These are phyloP conservation scores for Colaptes auratus DNA, from an alignment of 2,113 vertebrate genomes.

Conservation along the genomic window DNA sequence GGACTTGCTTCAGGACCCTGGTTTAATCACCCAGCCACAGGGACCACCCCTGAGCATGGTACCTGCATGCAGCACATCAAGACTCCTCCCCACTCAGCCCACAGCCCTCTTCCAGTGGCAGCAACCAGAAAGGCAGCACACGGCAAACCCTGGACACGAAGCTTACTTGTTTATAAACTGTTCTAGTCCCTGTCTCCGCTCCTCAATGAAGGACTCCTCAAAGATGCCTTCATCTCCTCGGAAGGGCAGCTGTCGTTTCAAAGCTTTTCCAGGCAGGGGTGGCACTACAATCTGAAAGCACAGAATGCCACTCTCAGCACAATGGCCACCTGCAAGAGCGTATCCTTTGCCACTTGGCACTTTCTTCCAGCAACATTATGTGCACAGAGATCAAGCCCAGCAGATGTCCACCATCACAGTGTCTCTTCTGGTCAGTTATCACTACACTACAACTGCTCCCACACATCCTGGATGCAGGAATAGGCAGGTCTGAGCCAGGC, in stretches of 20 bases:
- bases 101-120: not conserved
- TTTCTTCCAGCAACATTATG: not conserved
- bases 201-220: constrained; percentile 96
- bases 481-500: not conserved
- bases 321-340: not conserved
- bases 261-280: constrained; percentile 94
- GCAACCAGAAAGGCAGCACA: not conserved
- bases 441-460: not conserved
- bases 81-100: not conserved
- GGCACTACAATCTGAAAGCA: constrained; percentile 95
- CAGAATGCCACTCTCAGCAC: not conserved
- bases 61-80: not conserved
- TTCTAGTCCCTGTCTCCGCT: constrained; percentile 93
- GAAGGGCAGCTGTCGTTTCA: constrained; percentile 97
- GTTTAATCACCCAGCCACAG: not conserved
- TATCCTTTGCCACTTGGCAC: not conserved
- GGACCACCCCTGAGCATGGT: not conserved
- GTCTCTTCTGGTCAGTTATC: not conserved
- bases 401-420: not conserved
- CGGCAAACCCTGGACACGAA: not conserved
- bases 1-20: not conserved
- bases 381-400: not conserved
- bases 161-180: constrained; percentile 99
- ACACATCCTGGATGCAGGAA: not conserved
- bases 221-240: constrained; percentile 96